Conservation (phyloP, 2,888 invertebrate genomes). For the Caenorhabditis doughertyi region DNA sequence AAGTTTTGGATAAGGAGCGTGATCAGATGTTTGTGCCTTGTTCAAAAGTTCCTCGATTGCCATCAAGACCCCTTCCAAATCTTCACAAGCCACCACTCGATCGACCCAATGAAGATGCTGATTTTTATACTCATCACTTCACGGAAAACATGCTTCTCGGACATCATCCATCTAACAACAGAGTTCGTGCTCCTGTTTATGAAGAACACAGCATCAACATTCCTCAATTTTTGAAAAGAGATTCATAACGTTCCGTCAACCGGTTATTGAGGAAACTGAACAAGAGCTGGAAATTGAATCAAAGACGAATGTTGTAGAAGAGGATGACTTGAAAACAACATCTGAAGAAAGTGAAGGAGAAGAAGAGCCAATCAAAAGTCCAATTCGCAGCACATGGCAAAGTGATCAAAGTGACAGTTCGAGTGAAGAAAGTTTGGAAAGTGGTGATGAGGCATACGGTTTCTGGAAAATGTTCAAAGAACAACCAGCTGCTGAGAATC, state of each 20-base stretch:
- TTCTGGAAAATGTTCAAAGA: conserved; percentile 32
- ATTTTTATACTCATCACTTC: neutral
- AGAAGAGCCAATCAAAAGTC: neutral
- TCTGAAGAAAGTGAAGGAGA: conserved; percentile 27
- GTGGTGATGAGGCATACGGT: neutral
- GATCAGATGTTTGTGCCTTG: conserved; percentile 1
- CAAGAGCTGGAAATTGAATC: conserved; percentile 8
- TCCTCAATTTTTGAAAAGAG: conserved; percentile 25
- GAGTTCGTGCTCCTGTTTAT: conserved; percentile 20
- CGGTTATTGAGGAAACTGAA: conserved; percentile 29
- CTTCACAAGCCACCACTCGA: neutral
- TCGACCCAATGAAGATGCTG: neutral
- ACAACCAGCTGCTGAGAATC: neutral
- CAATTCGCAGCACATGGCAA: neutral
- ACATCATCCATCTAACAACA: neutral
- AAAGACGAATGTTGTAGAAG: conserved; percentile 20
- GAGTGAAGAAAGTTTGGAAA: neutral
- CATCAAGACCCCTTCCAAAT: neutral
- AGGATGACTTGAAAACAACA: conserved; percentile 33
- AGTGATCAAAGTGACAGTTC: too few species aligned
- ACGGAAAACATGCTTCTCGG: neutral
- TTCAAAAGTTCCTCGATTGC: neutral
- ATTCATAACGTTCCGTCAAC: conserved; percentile 37
- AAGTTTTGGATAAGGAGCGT: conserved; percentile 14
- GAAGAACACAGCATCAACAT: conserved; percentile 40